phyloP scores from a whole-genome alignment of 2,888 invertebrate genomes.

The Folsomia candida region DNA sequence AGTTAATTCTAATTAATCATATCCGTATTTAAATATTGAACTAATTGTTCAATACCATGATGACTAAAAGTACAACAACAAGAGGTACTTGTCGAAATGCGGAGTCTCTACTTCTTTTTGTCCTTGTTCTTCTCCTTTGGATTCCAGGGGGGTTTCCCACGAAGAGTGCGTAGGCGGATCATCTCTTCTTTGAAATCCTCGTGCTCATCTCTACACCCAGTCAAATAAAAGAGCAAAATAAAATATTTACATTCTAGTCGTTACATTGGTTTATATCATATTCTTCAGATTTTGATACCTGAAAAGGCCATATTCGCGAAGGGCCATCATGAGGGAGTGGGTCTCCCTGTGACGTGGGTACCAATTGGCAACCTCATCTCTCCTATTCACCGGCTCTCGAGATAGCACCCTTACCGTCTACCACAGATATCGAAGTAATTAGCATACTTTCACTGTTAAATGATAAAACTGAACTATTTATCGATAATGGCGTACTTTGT shows the following conservation, averaged over 20 bases:
- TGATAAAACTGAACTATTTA: background rate
- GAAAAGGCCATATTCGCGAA: constrained; percentile 38
- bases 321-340: constrained; percentile 32
- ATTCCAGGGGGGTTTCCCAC: constrained; percentile 70
- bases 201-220: constrained; percentile 70
- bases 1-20: too few relatives aligned
- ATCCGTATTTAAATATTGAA: too few relatives aligned
- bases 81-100: too few relatives aligned
- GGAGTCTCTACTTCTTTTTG: background rate
- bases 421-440: too few relatives aligned
- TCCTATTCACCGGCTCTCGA: constrained; percentile 31
- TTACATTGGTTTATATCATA: background rate
- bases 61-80: too few relatives aligned
- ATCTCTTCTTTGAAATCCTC: constrained; percentile 86
- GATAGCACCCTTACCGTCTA: constrained; percentile 24
- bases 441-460: too few relatives aligned
- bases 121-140: constrained; percentile 21
- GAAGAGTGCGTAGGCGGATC: constrained; percentile 68
- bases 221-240: constrained; percentile 4
- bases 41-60: too few relatives aligned
- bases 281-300: constrained; percentile 12
- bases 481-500: background rate
- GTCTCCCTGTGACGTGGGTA: constrained; percentile 40
- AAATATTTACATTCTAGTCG: background rate
- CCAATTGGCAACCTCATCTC: constrained; percentile 29